Evolutionary conservation across 1,140 invertebrate species (phyloP).

Genomic region (Polypedilum pembai): DNA sequence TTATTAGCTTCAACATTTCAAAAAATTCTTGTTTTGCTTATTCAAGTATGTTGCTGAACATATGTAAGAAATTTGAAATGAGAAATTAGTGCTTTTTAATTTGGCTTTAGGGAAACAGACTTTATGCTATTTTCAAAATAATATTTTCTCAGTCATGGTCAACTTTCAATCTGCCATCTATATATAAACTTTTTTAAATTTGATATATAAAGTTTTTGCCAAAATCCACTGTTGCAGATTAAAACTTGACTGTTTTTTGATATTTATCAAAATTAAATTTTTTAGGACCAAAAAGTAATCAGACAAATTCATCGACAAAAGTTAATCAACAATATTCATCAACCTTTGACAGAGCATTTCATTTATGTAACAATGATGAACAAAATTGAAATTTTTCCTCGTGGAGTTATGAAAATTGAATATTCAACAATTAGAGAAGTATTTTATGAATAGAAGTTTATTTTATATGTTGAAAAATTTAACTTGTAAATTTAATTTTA

Average conservation of each 20-base stretch:
- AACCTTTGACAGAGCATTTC: neutral
- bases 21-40: neutral
- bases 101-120: too few species aligned
- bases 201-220: too few species aligned
- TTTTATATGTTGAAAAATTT: neutral
- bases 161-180: too few species aligned
- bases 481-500: neutral
- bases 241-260: too few species aligned
- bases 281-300: neutral
- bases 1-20: neutral
- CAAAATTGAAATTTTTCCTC: neutral
- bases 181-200: too few species aligned
- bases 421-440: neutral
- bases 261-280: neutral
- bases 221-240: too few species aligned
- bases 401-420: neutral
- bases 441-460: neutral
- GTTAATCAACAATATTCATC: neutral
- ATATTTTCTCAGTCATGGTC: too few species aligned
- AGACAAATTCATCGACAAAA: neutral
- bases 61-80: neutral
- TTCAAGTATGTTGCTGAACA: neutral
- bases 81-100: too few species aligned
- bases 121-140: too few species aligned
- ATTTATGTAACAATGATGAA: neutral